Percentiles rank a stretch among this genome's conserved stretches.
These are phyloP conservation scores for Pandemis heparana DNA, from an alignment of 2,888 invertebrate genomes.

Conservation along the genomic window DNA sequence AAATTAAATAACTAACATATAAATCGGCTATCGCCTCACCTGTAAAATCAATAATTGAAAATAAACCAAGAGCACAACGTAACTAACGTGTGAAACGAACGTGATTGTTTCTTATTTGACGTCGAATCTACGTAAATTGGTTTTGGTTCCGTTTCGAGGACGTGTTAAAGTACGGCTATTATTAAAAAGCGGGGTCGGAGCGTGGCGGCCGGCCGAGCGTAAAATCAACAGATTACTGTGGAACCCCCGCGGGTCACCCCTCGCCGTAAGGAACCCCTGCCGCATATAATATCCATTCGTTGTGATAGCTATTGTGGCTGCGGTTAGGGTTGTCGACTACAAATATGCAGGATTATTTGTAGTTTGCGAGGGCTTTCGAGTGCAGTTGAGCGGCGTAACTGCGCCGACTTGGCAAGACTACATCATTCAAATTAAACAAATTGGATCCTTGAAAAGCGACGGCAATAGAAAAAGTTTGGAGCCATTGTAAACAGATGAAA, in stretches of 20 bases:
- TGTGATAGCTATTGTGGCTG: conserved; percentile 77
- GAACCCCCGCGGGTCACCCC: conserved; percentile 70
- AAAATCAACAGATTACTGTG: conserved; percentile 84
- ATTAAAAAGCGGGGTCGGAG: conserved; percentile 76
- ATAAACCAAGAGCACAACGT: conserved; percentile 1
- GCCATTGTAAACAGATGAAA: conserved; percentile 9
- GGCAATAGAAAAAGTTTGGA: conserved; percentile 9
- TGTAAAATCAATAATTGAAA: conserved; percentile 15
- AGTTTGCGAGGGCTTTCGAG: conserved; percentile 42
- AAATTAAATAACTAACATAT: background rate
- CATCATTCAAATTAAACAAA: conserved; percentile 23
- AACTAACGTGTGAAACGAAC: conserved; percentile 54
- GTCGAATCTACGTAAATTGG: conserved; percentile 58
- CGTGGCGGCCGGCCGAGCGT: conserved; percentile 71
- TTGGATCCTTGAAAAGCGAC: background rate
- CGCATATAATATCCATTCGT: conserved; percentile 78
- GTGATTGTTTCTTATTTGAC: conserved; percentile 62
- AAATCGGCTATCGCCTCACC: conserved; percentile 2
- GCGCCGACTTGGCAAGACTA: conserved; percentile 15
- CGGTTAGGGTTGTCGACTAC: conserved; percentile 74
- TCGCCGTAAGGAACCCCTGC: conserved; percentile 66
- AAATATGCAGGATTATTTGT: conserved; percentile 49
- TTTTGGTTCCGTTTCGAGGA: conserved; percentile 67
- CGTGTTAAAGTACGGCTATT: conserved; percentile 78
- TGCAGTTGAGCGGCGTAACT: conserved; percentile 49